Evolutionary conservation across 2,888 invertebrate species (phyloP), one percentile per base, ranked within the genome.

Genomic region (Eristalinus aeneus): DNA sequence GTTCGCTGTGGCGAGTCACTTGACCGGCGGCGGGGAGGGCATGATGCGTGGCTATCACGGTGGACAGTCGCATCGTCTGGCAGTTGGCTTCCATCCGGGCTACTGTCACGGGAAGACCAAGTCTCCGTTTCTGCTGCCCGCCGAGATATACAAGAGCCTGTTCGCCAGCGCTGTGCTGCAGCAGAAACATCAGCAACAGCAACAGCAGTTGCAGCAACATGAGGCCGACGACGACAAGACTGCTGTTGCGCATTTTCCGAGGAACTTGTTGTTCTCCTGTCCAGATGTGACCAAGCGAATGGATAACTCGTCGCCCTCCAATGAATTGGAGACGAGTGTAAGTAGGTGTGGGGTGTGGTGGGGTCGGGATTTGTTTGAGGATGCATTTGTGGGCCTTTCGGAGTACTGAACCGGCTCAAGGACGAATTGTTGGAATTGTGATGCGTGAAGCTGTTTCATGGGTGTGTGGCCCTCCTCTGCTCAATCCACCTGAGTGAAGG

Each of bases 71-170:
- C 85, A 81, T 74, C 86, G 86, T 12, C 67, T 86, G 81, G 76
- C 81, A 2, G 86, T 86, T 27, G 77, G 86, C 20, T 87, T 89
- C 69, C 89, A 89, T 88, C 88, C 88, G 5, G 87, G 88, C 12
- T 84, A 87, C 39, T 82, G 88, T 20, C 86, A 87, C 68, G 74
- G 80, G 16, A 88, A 86, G 80, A 87, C 74, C 73, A 87, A 80
- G n/a, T 84, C 76, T 69, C 94, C 94, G 16, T 96, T 96, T 89
- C 92, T 96, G 69, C 93, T 96, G 86, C 96, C 96, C 10, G 95
- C 96, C 75, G 96, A 97, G 90, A 93, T 97, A 89, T 96, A 97
- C 91, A 96, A 96, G 92, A 96, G 95, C 89, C 94, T 97, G 86
- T 92, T 97, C 90, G 96, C 96, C 11, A 96, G 94, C 90, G 95